Percentiles rank a stretch among this genome's conserved stretches.
These are phyloP conservation scores for Pygoscelis antarcticus DNA, from an alignment of 2,113 vertebrate genomes.

Conservation along the genomic window DNA sequence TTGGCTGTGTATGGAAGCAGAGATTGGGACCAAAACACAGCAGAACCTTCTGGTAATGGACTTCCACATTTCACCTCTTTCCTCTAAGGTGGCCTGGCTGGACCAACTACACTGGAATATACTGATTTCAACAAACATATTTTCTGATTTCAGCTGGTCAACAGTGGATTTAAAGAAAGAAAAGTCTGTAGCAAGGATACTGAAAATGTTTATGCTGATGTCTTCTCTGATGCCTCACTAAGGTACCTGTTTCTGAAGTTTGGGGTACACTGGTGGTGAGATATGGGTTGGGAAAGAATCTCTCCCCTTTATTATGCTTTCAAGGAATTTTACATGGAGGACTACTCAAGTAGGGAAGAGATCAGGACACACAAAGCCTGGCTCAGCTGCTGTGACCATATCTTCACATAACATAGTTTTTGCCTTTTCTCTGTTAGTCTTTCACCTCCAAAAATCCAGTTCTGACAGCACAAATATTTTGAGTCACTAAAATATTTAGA, in stretches of 20 bases:
- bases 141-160: neutral
- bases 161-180: neutral
- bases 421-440: neutral
- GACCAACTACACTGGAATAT: neutral
- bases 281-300: neutral
- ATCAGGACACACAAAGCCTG: neutral
- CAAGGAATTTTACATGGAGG: neutral
- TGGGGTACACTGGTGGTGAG: rapidly evolving
- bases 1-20: neutral
- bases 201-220: neutral
- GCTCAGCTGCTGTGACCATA: neutral
- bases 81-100: neutral
- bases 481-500: neutral
- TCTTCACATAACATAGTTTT: neutral
- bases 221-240: neutral
- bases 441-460: neutral
- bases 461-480: neutral
- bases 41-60: neutral
- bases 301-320: neutral
- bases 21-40: neutral
- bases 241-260: neutral
- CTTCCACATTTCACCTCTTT: neutral
- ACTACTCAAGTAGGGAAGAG: neutral
- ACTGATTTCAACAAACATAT: neutral
- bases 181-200: rapidly evolving